Evolutionary conservation across 2,113 vertebrate genomes (phyloP), one percentile per base, ranked within the genome.

Genomic region (Fregata magnificens): DNA sequence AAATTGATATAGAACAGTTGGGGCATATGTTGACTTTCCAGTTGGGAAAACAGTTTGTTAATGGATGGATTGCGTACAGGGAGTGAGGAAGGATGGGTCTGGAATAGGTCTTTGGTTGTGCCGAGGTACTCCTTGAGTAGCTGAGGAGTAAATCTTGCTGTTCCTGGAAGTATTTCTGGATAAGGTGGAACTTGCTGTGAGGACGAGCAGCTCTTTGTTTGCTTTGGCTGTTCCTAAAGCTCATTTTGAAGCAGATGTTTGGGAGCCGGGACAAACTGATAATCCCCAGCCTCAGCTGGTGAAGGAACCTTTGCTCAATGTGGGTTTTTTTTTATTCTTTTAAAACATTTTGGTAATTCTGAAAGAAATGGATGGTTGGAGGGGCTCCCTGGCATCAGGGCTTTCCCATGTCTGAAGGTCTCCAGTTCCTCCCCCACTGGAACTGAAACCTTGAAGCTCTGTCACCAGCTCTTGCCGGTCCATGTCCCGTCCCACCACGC

Each of bases 11-110:
- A 50, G 24, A 77, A 16, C 3, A 6, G 5, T 8, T 11, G 13
- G 16, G 52, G 31, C 16, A 1, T 2, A 2, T 5, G 17, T 26
- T 56, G 47, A 24, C 12, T 63, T 71, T n/a, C 34, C 19, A 4
- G 11, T 14, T 29, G 38, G 40, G 19, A 19, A 20, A 52, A 4
- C 4, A 2, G 32, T 13, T 10, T 1, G 2, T 36, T 15, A 4
- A 4, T 1, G 32, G 49, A 8, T 11, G 50, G 36, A 5, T 32
- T 16, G 32, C 4, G 4, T 2, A 7, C 2, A 17, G 11, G 58
- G 13, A 73, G 26, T 1, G 44, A 56, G 42, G 36, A 42, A 38
- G 28, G 45, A 22, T 8, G 34, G 38, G 44, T 38, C 26, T 34
- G 65, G 40, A 34, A 16, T 13, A 32, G n/a, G 34, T 18, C 7